Percentiles rank a stretch among this genome's conserved stretches.
phyloP scores from a whole-genome alignment of 2,113 vertebrate genomes.

The Raja brachyura region DNA sequence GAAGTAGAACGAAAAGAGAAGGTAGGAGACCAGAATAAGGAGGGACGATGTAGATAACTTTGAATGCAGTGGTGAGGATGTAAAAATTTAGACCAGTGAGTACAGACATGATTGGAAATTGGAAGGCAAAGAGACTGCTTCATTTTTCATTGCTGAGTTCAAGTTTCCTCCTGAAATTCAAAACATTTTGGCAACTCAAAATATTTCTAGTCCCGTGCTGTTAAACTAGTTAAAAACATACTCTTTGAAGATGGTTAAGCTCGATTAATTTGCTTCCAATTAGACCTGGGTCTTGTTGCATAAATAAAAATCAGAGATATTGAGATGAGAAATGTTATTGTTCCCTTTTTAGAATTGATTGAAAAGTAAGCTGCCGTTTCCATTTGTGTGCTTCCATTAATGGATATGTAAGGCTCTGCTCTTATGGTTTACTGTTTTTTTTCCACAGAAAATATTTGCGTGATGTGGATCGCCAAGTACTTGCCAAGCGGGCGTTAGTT shows the following conservation, averaged over 20 bases:
- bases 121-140: neutral
- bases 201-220: too few relatives aligned
- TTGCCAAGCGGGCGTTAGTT: conserved; percentile 90
- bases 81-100: neutral
- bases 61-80: neutral
- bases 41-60: neutral
- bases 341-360: neutral
- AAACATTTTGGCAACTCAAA: neutral
- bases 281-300: neutral
- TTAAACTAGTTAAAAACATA: neutral
- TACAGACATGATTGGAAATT: neutral
- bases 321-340: neutral
- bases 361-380: neutral
- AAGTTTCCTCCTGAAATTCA: neutral
- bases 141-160: neutral
- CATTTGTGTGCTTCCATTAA: neutral
- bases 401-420: neutral
- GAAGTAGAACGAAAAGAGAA: neutral
- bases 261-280: neutral
- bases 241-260: neutral
- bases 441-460: conserved; percentile 83
- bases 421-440: conserved; percentile 9
- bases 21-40: neutral
- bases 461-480: conserved; percentile 94
- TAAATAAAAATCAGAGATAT: neutral